These are phyloP conservation scores for Drosophila pegasa DNA, from an alignment of 2,888 invertebrate genomes.

Conservation along the genomic window DNA sequence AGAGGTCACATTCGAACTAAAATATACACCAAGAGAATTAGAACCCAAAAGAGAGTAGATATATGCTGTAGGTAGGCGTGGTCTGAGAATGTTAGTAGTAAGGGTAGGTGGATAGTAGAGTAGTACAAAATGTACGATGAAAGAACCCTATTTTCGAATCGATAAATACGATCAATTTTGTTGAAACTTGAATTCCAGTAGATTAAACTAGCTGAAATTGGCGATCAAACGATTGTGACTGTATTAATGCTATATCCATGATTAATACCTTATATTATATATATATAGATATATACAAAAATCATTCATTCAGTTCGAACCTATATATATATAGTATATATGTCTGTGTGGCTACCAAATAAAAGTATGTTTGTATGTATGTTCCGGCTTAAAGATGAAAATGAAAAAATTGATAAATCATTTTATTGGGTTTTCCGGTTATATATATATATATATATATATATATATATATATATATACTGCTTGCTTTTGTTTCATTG, in stretches of 20 bases:
- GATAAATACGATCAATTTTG: not conserved
- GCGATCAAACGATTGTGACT: too few relatives aligned
- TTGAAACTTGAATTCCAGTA: not conserved
- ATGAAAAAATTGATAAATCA: not conserved
- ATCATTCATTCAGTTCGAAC: too few relatives aligned
- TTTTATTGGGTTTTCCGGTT: not conserved
- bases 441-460: too few relatives aligned
- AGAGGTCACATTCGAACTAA: too few relatives aligned
- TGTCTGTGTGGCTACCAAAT: slow-evolving; percentile 2
- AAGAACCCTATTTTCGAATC: too few relatives aligned
- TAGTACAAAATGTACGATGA: too few relatives aligned
- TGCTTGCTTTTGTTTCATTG: not conserved
- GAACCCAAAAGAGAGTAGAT: not conserved
- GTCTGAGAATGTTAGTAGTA: not conserved
- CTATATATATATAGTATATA: not conserved
- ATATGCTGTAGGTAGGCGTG: not conserved
- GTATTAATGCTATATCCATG: too few relatives aligned
- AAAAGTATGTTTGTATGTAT: slow-evolving; percentile 9
- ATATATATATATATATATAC: not conserved
- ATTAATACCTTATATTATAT: not conserved
- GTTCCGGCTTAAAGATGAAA: not conserved
- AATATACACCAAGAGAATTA: not conserved
- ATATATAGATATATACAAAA: not conserved
- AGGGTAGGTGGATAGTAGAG: too few relatives aligned
- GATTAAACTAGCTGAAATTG: not conserved